phyloP scores from a whole-genome alignment of 2,113 vertebrate species.

The Riparia riparia region DNA sequence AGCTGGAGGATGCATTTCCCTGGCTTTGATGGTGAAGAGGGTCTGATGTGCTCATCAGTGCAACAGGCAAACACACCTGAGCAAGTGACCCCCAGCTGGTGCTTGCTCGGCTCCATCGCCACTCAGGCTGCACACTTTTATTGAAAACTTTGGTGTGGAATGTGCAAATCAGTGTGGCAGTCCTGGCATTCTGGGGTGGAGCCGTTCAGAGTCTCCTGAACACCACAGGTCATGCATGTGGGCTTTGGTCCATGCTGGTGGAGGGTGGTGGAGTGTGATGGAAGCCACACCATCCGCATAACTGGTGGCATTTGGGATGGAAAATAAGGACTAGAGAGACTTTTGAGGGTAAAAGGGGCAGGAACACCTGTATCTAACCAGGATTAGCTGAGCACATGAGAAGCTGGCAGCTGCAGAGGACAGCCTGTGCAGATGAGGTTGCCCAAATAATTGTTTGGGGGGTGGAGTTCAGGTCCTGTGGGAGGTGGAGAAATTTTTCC shows the following conservation, averaged over 20 bases:
- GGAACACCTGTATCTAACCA: neutral
- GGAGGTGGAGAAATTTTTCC: neutral
- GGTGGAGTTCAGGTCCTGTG: fast-evolving
- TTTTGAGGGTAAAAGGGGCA: neutral
- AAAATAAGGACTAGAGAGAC: neutral
- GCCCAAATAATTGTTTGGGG: neutral
- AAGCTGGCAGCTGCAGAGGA: neutral
- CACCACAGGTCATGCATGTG: neutral
- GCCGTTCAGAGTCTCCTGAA: too few species aligned
- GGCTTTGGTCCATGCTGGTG: neutral
- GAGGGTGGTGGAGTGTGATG: neutral
- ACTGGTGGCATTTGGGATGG: neutral
- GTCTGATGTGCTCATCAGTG: neutral
- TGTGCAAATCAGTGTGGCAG: neutral
- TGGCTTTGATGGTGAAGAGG: neutral
- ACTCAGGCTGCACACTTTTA: neutral
- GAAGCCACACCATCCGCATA: neutral
- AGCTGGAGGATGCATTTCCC: neutral
- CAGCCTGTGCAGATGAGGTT: neutral
- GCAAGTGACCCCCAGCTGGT: neutral
- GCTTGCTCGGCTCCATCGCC: neutral
- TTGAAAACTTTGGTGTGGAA: neutral
- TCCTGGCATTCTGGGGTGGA: neutral
- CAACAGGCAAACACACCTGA: too few species aligned
- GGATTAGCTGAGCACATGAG: neutral